Conservation (phyloP, 2,797 vertebrate genomes). For the Amblyraja radiata region DNA sequence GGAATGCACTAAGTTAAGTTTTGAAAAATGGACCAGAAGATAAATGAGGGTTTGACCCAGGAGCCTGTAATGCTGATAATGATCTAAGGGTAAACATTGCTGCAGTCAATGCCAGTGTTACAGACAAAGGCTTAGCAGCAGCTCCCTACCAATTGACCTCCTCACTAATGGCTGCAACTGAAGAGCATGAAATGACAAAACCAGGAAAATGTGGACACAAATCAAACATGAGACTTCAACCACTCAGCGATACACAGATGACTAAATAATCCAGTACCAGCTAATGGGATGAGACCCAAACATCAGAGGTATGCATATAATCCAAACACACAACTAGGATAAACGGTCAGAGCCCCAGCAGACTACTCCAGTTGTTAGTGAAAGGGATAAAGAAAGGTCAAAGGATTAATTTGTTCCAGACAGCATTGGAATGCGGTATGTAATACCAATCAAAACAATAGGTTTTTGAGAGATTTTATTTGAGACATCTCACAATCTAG, state of each 20-base stretch:
- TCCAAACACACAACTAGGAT: background rate
- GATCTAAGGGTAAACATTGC: background rate
- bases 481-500: background rate
- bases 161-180: background rate
- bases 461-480: background rate
- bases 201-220: background rate
- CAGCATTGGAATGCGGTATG: background rate
- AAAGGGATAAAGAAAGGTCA: background rate
- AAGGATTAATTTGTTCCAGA: background rate
- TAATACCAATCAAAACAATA: background rate
- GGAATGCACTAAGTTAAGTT: background rate
- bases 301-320: background rate
- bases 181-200: background rate
- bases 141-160: background rate
- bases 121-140: background rate
- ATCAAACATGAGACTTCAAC: background rate
- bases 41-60: background rate
- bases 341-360: background rate
- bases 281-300: background rate
- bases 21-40: background rate
- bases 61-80: background rate
- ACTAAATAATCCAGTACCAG: background rate
- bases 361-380: background rate
- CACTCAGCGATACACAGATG: background rate
- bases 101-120: background rate